phyloP scores from a whole-genome alignment of 1,140 invertebrate genomes.

The Araneus ventricosus region DNA sequence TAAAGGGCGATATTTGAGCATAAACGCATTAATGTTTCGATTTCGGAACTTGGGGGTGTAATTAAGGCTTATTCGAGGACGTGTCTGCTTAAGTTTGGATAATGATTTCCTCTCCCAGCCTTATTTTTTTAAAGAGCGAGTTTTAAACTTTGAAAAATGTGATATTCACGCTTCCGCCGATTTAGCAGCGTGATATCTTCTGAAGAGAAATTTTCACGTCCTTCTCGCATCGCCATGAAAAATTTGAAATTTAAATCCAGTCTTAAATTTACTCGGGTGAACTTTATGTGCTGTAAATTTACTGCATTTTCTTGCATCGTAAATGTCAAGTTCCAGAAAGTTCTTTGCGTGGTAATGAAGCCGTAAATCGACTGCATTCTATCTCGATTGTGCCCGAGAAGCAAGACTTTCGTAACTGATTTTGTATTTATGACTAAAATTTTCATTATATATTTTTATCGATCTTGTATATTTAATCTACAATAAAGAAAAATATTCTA shows the following conservation, averaged over 20 bases:
- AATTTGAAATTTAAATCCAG: not conserved
- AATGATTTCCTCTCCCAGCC: not conserved
- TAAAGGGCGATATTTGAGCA: slow-evolving; percentile 44
- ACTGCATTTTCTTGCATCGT: not conserved
- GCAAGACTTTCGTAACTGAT: too few species aligned
- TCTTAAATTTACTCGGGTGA: not conserved
- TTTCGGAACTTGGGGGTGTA: not conserved
- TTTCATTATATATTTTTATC: too few species aligned
- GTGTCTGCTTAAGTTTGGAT: slow-evolving; percentile 33
- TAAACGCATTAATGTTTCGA: slow-evolving; percentile 37
- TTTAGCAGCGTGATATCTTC: not conserved
- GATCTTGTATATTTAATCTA: too few species aligned
- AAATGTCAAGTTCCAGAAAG: not conserved
- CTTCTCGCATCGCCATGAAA: not conserved
- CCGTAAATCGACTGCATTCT: not conserved
- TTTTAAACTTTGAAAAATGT: slow-evolving; percentile 6
- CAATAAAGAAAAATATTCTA: too few species aligned
- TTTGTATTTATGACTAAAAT: too few species aligned
- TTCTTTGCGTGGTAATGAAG: not conserved
- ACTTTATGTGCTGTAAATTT: not conserved
- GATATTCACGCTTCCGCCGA: not conserved
- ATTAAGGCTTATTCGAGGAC: not conserved
- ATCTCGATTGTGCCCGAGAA: too few species aligned
- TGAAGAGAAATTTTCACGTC: not conserved
- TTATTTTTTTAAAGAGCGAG: not conserved